Conservation (phyloP, 2,888 invertebrate species). For the Dicyrtoma fusca region DNA sequence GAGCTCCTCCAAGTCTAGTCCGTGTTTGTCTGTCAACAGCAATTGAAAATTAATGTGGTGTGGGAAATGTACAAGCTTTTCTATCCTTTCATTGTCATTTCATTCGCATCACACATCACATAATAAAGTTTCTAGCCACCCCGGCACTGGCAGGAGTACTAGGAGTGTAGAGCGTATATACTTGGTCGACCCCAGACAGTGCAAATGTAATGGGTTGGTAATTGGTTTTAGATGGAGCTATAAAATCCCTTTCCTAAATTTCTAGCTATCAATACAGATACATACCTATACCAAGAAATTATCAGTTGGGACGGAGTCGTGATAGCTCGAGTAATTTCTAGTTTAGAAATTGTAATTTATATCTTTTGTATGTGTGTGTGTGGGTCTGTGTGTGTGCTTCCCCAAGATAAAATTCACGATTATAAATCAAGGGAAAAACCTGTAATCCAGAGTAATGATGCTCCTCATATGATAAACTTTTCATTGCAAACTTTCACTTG, state of each 20-base stretch:
- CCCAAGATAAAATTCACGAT: not conserved
- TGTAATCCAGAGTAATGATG: conserved; percentile 27
- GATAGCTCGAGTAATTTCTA: not conserved
- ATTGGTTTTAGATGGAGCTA: conserved; percentile 21
- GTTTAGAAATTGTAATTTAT: conserved; percentile 12
- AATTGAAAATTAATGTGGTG: conserved; percentile 20
- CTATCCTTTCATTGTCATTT: not conserved
- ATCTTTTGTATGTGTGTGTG: not conserved
- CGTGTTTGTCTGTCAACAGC: conserved; percentile 8
- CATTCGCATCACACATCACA: not conserved
- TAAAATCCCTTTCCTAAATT: not conserved
- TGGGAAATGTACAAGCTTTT: not conserved
- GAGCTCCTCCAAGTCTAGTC: too few relatives aligned
- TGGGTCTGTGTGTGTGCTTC: not conserved
- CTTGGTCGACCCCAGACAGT: too few relatives aligned
- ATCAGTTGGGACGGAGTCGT: conserved; percentile 10
- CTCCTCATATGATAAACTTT: conserved; percentile 7
- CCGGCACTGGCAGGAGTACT: too few relatives aligned
- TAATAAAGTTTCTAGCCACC: too few relatives aligned
- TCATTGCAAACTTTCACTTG: conserved; percentile 1
- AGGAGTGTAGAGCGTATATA: too few relatives aligned
- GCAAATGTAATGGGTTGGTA: conserved; percentile 8
- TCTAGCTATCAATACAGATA: not conserved
- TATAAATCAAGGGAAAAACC: conserved; percentile 5
- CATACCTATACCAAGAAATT: not conserved